Base-by-base conservation (phyloP, 64 coral and sea anemone species). In the Montipora foliosa region DNA sequence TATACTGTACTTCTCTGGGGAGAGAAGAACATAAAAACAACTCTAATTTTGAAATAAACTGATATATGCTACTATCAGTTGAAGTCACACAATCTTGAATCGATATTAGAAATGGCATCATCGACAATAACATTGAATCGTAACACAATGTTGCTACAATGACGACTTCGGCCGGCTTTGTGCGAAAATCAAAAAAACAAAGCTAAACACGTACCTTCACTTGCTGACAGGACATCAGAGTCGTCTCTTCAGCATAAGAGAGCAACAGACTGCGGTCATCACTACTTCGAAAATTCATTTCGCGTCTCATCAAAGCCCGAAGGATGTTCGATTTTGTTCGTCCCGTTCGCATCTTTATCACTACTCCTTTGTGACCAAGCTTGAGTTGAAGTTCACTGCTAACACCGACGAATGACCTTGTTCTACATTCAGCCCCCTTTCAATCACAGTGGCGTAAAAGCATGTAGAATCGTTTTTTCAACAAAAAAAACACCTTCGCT, bases 71-170 rank as follows among this genome's bases (percentile, higher is more conserved):
- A 22, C 2, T 71, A 3, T 6, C 45, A 78, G 2, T 78, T 49
- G 5, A 49, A 48, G 82, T 86, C 82, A 86, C 82, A 86, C 82
- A 86, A 86, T 86, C 82, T 49, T 86, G 62, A 72, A 86, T 20
- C 3, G 16, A 86, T 60, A n/a, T 67, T 71, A 45, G 66, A 70
- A 45, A 84, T 62, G 60, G 45, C 62, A 12, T 9, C 61, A 16
- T 14, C 61, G 29, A 47, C 64, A 84, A 86, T 45, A 37, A 37
- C 29, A 37, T 71, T 47, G 47, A 86, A 49, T 68, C 70, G 82
- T 86, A 86, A 86, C 82, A 86, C 82, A 29, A 86, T 75, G 22
- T 37, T 37, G 37, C 37, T 37, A 37, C 25, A 29, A 58, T 12
- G 17, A 10, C n/a, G 45, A 86, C 45, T 47, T 12, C 14, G 81